phyloP scores from a whole-genome alignment of 2,888 invertebrate species.

The Andrena flavipes region DNA sequence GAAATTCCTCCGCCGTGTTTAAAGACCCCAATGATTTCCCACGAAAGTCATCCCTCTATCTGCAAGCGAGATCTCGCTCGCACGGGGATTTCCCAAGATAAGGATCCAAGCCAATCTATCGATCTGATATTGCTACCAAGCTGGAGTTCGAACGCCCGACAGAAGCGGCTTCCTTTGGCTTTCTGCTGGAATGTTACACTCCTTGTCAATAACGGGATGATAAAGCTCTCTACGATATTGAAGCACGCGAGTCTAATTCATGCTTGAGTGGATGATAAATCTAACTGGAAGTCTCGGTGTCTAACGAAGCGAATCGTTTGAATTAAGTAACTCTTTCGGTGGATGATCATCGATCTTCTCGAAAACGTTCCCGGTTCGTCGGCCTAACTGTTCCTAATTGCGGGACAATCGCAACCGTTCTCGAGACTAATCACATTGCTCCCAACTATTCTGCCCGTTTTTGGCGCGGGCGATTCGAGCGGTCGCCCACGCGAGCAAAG shows the following conservation, averaged over 20 bases:
- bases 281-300: constrained; percentile 44
- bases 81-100: constrained; percentile 75
- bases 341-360: constrained; percentile 36
- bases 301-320: constrained; percentile 27
- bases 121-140: constrained; percentile 5
- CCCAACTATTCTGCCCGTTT: constrained; percentile 48
- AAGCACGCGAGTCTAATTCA: constrained; percentile 36
- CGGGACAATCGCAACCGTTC: constrained; percentile 44
- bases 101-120: constrained; percentile 57
- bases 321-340: constrained; percentile 56
- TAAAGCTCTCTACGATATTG: constrained; percentile 14
- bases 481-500: constrained; percentile 51
- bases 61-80: constrained; percentile 68
- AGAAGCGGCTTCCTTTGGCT: constrained; percentile 33
- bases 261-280: constrained; percentile 29
- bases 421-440: constrained; percentile 61
- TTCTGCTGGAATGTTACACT: neutral
- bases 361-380: constrained; percentile 15
- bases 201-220: constrained; percentile 7
- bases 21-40: constrained; percentile 63
- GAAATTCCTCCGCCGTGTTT: constrained; percentile 65
- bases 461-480: constrained; percentile 48
- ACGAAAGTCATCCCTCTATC: constrained; percentile 71
- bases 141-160: neutral
- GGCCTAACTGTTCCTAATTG: constrained; percentile 59